Conservation (phyloP, 37 sponge, comb jelly and placozoan genomes). For the Ianthella basta region DNA sequence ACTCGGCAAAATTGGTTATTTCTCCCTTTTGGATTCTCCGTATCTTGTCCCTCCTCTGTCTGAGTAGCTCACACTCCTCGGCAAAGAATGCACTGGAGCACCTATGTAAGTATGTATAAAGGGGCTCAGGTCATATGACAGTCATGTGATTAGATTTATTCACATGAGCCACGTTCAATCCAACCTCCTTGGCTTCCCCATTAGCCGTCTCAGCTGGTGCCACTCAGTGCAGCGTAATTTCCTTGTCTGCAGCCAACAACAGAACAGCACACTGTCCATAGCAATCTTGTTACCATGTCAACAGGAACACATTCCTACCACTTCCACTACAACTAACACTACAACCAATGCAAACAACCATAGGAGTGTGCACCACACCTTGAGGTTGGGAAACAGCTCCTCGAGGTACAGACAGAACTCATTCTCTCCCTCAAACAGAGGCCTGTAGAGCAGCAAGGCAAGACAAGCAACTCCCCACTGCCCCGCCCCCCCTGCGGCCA, state of each 20-base stretch:
- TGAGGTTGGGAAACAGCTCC: constrained; percentile 80
- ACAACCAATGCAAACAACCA: neutral
- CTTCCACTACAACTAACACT: neutral
- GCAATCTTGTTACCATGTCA: too few species aligned
- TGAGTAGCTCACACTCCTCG: constrained; percentile 79
- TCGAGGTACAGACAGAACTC: constrained; percentile 84
- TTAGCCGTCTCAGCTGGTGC: constrained; percentile 73
- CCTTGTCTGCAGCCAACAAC: constrained; percentile 55
- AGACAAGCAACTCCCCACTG: neutral
- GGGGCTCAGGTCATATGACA: too few species aligned
- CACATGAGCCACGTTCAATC: neutral
- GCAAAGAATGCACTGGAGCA: constrained; percentile 78
- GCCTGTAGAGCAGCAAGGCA: constrained; percentile 46
- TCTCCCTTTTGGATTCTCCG: constrained; percentile 61
- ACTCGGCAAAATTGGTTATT: constrained; percentile 46
- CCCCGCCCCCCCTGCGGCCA: too few species aligned
- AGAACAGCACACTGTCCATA: too few species aligned
- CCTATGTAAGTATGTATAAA: constrained; percentile 19
- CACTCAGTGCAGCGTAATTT: constrained; percentile 74
- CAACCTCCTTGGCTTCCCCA: constrained; percentile 92
- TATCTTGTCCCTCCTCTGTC: constrained; percentile 66
- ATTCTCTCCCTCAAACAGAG: constrained; percentile 80
- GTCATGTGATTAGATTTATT: too few species aligned
- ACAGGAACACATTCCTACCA: neutral
- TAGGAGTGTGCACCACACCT: constrained; percentile 38